Evolutionary conservation across 1,140 invertebrate genomes (phyloP), one percentile per base, ranked within the genome.

Genomic region (Bombus vancouverensis): DNA sequence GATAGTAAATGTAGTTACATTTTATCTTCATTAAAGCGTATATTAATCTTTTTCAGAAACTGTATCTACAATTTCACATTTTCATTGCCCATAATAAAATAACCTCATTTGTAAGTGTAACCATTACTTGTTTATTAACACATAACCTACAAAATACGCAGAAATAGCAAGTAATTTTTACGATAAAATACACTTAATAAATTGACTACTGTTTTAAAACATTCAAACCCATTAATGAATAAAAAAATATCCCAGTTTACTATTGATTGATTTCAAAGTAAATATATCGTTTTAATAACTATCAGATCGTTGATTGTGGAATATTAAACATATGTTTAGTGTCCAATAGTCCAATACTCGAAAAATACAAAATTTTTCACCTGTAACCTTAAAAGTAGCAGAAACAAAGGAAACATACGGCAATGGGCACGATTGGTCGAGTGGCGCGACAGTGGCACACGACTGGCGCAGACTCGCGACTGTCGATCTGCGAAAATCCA

Each of bases 401-500:
- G 39, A 15, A 74, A 65, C 28, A 42, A 79, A 12, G 44, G 37
- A 79, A 25, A 82, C 25, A 53, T 72, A 73, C 75, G 71, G 53
- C 53, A 76, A 53, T 57, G 68, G 81, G 74, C 65, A 66, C 44
- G 81, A 90, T 86, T 90, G 88, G 86, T 80, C 59, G 74, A 76
- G 34, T 47, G 72, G 22, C 70, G 73, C 88, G 76, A 37, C 32
- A 70, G 74, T 88, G 90, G 85, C 87, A 81, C 85, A 74, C 85
- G 83, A 87, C 82, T 91, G 92, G 91, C 93, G 93, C 91, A 92
- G 89, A 80, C 90, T 92, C 88, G 71, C 87, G 85, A 78, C 80
- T 73, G 44, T 87, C 87, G 87, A 88, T 83, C 62, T 81, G 81
- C 82, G 90, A 94, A 94, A 94, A 94, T 94, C 93, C 90, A 93